Base-by-base conservation (phyloP, 2,888 invertebrate genomes). In the Meiosimyza decipiens region DNA sequence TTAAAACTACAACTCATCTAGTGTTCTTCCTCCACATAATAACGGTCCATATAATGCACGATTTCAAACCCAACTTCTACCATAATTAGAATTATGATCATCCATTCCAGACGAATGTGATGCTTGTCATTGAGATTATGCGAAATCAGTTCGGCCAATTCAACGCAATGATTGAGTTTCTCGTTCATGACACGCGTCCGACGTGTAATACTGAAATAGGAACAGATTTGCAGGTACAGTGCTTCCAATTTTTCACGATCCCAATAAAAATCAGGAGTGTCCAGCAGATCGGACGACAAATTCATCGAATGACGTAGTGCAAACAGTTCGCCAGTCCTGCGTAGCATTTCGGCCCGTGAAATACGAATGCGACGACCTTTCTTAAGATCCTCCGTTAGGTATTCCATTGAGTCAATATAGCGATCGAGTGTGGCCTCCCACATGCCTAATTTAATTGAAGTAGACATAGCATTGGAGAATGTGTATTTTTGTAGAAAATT, bases 201-300 rank as follows among this genome's bases (percentile, higher is more conserved):
- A 79, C 95, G 91, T 0, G 92, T 88, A 74, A 98, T 95, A 77
- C 92, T 93, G 81, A 98, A 95, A 87, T 98, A 95, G 2, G 91
- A 90, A 76, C 93, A 94, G 0, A 94, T 94, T 82, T 93, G 91
- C 73, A 92, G 90, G 87, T 97, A 99, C 7, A 98, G 89, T 1
- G 88, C 88, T 88, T 98, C 98, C 49, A 98, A 88, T 71, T 94
- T 90, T 80, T 97, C 96, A 70, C 96, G 91, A 82, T 99, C 98
- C 99, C 99, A 99, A 88, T 99, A 99, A 88, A 98, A 97, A 88
- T 99, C 99, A 0, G 98, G 98, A 0, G 96, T 96, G 86, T 98
- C 98, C 77, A 98, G 88, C 59, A 98, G 88, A 86, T 98, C 98
- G 0, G 98, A 98, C 79, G 96, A 95, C 77, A 99, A 89, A 87